A percentile compares a stretch with the other conserved stretches of the same genome.
Evolutionary conservation across 2,888 invertebrate genomes (phyloP).

Genomic region (Melieria picta): DNA sequence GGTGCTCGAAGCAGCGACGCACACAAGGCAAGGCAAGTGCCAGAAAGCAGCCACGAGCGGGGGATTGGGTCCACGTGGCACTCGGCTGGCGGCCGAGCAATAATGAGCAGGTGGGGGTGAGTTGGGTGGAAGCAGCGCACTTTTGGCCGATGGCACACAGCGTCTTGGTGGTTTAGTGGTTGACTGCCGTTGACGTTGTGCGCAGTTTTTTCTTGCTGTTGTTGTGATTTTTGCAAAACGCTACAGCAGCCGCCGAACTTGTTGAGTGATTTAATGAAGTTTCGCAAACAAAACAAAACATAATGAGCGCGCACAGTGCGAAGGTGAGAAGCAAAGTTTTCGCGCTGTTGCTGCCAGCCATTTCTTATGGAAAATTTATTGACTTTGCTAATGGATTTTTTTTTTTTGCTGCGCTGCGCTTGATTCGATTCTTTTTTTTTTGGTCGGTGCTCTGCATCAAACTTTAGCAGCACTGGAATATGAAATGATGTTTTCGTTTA

Average conservation of each 20-base stretch:
- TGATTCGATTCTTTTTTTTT: background rate
- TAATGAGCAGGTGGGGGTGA: no score
- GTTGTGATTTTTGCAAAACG: no score
- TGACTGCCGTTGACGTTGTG: no score
- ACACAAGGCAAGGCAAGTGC: no score
- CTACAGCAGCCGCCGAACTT: background rate
- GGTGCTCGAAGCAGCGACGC: background rate
- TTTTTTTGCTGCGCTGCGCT: background rate
- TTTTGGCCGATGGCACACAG: no score
- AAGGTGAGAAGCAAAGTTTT: conserved; percentile 9
- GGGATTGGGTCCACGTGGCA: no score
- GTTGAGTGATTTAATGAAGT: conserved; percentile 30
- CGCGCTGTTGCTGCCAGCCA: background rate
- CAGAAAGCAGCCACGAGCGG: no score
- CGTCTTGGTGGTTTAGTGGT: no score
- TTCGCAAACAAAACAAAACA: conserved; percentile 18
- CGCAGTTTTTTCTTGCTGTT: no score
- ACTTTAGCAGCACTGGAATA: conserved; percentile 11
- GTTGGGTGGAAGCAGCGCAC: no score
- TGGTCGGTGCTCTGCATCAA: background rate
- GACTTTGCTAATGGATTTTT: conserved; percentile 24
- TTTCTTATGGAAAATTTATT: conserved; percentile 23
- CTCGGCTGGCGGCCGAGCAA: no score
- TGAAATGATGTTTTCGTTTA: conserved; percentile 7
- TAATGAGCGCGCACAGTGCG: conserved; percentile 8